Base-by-base conservation (phyloP, 2,797 vertebrate genomes). In the Vireo griseus region DNA sequence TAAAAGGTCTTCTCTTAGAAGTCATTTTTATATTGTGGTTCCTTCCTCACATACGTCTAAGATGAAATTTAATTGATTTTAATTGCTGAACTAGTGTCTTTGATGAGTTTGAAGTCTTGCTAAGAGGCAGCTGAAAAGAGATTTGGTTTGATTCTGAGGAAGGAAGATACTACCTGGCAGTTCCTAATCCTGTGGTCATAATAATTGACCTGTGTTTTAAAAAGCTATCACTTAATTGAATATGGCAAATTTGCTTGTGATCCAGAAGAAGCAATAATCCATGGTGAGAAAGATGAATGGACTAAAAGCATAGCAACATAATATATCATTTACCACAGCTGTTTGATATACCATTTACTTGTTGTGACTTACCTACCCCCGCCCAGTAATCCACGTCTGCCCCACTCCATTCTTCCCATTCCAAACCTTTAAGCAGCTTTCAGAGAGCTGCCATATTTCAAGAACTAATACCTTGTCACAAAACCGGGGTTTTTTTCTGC, bases 221-320 rank as follows among this genome's bases (percentile, higher is more conserved):
- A 95, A 96, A 87, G 71, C 67, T 52, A 87, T 50, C 45, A 80
- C 17, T 96, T 35, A 90, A 92, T 21, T 92, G 54, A 96, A 92
- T 26, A 78, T 88, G 86, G 71, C 66, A 50, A 94, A 97, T 94
- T 94, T 96, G 68, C 85, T 88, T 95, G 90, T 97, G 63, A 92
- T 95, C 77, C 84, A 91, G 93, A 63, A 96, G 95, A 88, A 79
- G 78, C 75, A 95, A 51, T 78, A 91, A 92, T 21, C 84, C 44
- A n/a, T 69, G 39, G 39, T 55, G 81, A 91, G 94, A 88, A 81
- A 95, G 79, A 90, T 21, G 73, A 93, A 88, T 74, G 63, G 39
- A 92, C 90, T 92, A 83, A 87, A 59, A 95, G 71, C 35, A 62
- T 51, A 89, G 50, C 76, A 78, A 89, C 44, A 21, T 88, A 80